Evolutionary conservation across 2,888 invertebrate genomes (phyloP).

Genomic region (Pinctada fucata): DNA sequence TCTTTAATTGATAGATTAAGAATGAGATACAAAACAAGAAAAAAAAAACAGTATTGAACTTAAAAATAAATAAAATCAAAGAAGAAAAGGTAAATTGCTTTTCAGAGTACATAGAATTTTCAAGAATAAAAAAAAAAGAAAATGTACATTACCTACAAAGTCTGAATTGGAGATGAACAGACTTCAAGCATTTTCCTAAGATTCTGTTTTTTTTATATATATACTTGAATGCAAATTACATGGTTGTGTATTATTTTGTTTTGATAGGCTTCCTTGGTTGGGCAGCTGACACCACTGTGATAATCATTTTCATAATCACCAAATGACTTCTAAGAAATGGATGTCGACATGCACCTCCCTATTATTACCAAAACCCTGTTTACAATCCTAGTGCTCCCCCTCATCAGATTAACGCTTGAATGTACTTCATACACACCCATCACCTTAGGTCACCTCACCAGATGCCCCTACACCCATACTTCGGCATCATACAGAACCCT

Average conservation of each 20-base stretch:
- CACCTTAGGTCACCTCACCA: slow-evolving; percentile 7
- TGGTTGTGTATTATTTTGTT: not conserved
- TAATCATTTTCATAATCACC: not conserved
- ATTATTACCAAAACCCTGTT: not conserved
- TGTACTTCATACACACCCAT: slow-evolving; percentile 2
- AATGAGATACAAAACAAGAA: slow-evolving; percentile 7
- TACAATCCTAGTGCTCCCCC: not conserved
- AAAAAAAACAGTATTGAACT: slow-evolving; percentile 1
- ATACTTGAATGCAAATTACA: not conserved
- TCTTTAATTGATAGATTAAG: slow-evolving; percentile 11
- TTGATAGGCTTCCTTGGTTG: slow-evolving; percentile 19
- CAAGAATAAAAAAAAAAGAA: not conserved
- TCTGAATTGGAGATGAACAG: slow-evolving; percentile 14
- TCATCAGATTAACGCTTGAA: not conserved
- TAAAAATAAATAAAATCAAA: slow-evolving; percentile 1
- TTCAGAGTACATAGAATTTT: slow-evolving; percentile 13
- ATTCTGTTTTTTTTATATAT: slow-evolving; percentile 11
- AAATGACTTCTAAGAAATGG: not conserved
- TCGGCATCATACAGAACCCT: not conserved
- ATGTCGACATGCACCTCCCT: not conserved
- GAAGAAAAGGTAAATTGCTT: slow-evolving; percentile 11
- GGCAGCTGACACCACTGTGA: not conserved
- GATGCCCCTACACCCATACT: slow-evolving; percentile 7
- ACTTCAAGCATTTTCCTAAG: slow-evolving; percentile 7
- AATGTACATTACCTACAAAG: slow-evolving; percentile 12